These are phyloP conservation scores for Lepidurus arcticus DNA, from an alignment of 1,140 invertebrate species.

Conservation along the genomic window DNA sequence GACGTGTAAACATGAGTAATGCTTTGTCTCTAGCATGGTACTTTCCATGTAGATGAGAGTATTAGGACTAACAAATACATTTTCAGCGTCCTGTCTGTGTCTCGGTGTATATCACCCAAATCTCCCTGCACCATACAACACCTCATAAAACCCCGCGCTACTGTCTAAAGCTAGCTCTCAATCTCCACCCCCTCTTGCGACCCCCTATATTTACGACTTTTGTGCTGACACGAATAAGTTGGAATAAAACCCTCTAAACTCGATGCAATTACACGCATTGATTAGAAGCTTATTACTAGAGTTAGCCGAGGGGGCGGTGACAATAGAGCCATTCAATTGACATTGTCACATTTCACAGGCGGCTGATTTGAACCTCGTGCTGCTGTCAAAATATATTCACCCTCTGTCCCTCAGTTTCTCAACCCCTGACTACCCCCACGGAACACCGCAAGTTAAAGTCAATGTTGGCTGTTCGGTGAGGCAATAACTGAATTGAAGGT, in stretches of 20 bases:
- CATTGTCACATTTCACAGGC: not conserved
- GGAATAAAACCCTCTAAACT: not conserved
- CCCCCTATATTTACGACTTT: not conserved
- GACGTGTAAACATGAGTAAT: slow-evolving; percentile 20
- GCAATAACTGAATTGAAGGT: not conserved
- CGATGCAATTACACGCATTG: slow-evolving; percentile 14
- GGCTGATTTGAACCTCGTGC: slow-evolving; percentile 7
- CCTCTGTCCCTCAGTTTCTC: not conserved
- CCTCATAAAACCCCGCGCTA: slow-evolving; percentile 4
- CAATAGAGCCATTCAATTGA: slow-evolving; percentile 11
- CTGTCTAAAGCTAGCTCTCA: not conserved
- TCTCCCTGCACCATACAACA: slow-evolving; percentile 6
- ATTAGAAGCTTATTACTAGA: not conserved
- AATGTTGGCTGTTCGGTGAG: not conserved
- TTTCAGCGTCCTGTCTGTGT: not conserved
- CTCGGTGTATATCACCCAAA: not conserved
- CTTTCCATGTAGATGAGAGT: slow-evolving; percentile 27
- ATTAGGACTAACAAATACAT: slow-evolving; percentile 28
- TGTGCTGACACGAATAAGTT: not conserved
- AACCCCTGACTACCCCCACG: not conserved
- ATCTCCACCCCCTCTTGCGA: not conserved
- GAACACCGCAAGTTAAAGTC: not conserved
- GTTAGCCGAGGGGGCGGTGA: not conserved
- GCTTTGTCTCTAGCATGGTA: not conserved
- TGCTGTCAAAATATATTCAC: slow-evolving; percentile 22